These are phyloP conservation scores for Trichopria drosophilae DNA, from an alignment of 2,888 invertebrate species.

Conservation along the genomic window DNA sequence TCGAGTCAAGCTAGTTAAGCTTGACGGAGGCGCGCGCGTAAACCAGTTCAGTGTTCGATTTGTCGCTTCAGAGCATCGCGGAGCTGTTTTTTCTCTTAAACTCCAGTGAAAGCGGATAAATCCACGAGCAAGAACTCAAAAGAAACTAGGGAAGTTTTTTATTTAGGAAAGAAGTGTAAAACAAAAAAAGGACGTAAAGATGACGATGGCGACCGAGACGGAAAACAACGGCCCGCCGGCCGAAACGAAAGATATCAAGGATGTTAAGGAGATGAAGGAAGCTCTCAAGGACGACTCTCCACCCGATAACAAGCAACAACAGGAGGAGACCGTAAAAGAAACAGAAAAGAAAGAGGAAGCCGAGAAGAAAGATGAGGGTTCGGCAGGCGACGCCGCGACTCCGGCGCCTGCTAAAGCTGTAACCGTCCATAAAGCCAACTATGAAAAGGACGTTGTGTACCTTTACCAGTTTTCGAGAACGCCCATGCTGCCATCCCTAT, in stretches of 20 bases:
- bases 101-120: too few relatives aligned
- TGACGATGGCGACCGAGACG: slow-evolving; percentile 76
- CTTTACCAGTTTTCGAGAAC: slow-evolving; percentile 92
- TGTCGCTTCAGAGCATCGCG: too few relatives aligned
- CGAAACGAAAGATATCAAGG: slow-evolving; percentile 64
- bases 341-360: slow-evolving; percentile 52
- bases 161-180: background rate
- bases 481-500: slow-evolving; percentile 84
- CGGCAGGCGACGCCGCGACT: slow-evolving; percentile 54
- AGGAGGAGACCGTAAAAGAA: slow-evolving; percentile 52
- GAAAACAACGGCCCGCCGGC: slow-evolving; percentile 71
- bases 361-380: slow-evolving; percentile 59
- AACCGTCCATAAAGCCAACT: slow-evolving; percentile 83
- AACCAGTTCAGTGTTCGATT: too few relatives aligned
- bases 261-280: slow-evolving; percentile 64
- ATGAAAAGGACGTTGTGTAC: slow-evolving; percentile 90
- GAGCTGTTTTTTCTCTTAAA: too few relatives aligned
- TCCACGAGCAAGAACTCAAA: background rate
- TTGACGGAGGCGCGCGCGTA: too few relatives aligned
- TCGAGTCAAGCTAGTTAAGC: too few relatives aligned
- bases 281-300: slow-evolving; percentile 58
- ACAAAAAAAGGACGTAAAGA: slow-evolving; percentile 27
- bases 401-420: slow-evolving; percentile 71
- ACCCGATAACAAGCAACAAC: slow-evolving; percentile 51
- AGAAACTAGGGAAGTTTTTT: background rate